Percentiles rank a stretch among this genome's conserved stretches.
Evolutionary conservation across 2,888 invertebrate genomes (phyloP).

Genomic region (Noctua comes): DNA sequence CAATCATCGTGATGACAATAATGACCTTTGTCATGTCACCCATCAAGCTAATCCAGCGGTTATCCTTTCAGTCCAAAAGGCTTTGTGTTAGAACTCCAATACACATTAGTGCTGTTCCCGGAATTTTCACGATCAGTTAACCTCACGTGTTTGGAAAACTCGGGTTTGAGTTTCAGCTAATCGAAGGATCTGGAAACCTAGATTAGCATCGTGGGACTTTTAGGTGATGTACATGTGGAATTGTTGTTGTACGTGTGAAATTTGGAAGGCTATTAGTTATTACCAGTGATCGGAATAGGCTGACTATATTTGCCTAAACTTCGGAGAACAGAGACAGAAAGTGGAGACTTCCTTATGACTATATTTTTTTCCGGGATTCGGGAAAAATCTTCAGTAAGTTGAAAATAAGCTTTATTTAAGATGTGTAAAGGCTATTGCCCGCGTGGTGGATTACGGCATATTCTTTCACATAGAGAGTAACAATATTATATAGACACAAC

Average conservation of each 20-base stretch:
- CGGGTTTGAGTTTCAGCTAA: background rate
- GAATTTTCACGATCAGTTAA: constrained; percentile 26
- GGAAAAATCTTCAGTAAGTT: too few species aligned
- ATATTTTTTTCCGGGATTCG: too few species aligned
- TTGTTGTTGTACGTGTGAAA: background rate
- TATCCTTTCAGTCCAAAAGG: constrained; percentile 9
- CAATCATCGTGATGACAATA: constrained; percentile 5
- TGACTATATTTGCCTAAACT: too few species aligned
- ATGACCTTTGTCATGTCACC: background rate
- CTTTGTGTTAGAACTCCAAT: constrained; percentile 36
- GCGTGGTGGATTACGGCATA: too few species aligned
- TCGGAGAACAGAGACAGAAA: too few species aligned
- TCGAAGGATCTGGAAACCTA: constrained; percentile 27
- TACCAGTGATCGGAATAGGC: too few species aligned
- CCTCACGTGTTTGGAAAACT: constrained; percentile 8
- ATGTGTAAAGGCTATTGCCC: rapidly evolving
- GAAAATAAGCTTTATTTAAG: too few species aligned
- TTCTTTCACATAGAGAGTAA: too few species aligned
- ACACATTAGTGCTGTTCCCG: constrained; percentile 24
- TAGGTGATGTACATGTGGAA: background rate
- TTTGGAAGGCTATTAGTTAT: too few species aligned
- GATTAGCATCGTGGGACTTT: background rate
- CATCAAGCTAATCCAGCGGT: background rate
- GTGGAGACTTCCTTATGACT: too few species aligned
- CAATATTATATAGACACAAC: too few species aligned